These are phyloP conservation scores for Anguilla rostrata DNA, from an alignment of 2,113 vertebrate species.

Conservation along the genomic window DNA sequence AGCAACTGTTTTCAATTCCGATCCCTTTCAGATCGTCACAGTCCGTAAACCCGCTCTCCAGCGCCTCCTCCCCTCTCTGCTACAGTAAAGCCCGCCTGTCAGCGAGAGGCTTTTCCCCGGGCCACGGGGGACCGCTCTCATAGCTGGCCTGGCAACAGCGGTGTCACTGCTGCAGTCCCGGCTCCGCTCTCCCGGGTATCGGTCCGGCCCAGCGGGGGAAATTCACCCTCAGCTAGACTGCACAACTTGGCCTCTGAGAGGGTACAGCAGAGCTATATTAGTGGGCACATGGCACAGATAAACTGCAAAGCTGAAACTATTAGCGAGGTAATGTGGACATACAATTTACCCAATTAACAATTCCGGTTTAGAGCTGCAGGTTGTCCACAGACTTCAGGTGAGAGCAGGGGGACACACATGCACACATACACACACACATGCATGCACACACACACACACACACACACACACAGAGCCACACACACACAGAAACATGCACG, in stretches of 20 bases:
- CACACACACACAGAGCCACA: constrained; percentile 11
- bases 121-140: background rate
- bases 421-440: constrained; percentile 8
- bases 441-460: background rate
- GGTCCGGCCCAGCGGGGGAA: background rate
- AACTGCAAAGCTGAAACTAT: background rate
- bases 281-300: background rate
- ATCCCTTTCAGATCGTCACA: background rate
- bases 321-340: constrained; percentile 10
- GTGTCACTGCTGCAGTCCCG: background rate
- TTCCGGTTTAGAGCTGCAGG: constrained; percentile 22
- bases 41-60: background rate
- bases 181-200: background rate
- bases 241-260: background rate
- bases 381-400: constrained; percentile 1
- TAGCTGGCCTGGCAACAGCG: background rate
- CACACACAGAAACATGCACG: constrained; percentile 5
- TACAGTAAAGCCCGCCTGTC: background rate
- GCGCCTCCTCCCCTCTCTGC: background rate
- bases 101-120: background rate
- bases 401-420: background rate
- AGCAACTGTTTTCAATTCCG: constrained; percentile 11
- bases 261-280: background rate
- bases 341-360: background rate
- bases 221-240: background rate